Base-by-base conservation (phyloP, 2,113 vertebrate genomes). In the Pangasianodon gigas region DNA sequence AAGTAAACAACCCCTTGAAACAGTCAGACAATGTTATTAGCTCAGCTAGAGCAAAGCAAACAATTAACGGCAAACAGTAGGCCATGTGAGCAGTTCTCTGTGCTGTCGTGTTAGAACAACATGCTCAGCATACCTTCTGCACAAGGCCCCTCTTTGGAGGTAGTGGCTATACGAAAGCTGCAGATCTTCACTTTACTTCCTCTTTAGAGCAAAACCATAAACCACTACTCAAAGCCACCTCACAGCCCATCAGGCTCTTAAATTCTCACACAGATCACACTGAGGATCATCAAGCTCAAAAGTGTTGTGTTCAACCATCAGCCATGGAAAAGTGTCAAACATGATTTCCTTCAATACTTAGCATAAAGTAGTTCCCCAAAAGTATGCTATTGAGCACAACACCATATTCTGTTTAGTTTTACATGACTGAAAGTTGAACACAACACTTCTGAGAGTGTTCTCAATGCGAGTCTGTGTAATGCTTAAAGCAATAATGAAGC, bases 111-210 rank as follows among this genome's bases (percentile, higher is more conserved):
- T n/a, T 52, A 52, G 10, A n/a, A 52, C 4, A 54, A 32, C 51
- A 54, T 8, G 6, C 74, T 79, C 5, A 24, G 74, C 19, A 44
- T 46, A 24, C 44, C 74, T 77, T 46, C 24, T 11, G 10, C 24
- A 26, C 26, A 79, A 79, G 4, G 44, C 7, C 29, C 37, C 71
- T 21, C 8, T 29, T 71, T 6, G n/a, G n/a, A 32, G n/a, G 11
- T 16, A 37, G 93, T 90, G 19, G 95, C 11, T 13, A 54, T 54
- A 54, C 11, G 13, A 54, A 54, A 3, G 87, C 93, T 93, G 93
- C 94, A 95, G 93, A 92, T 90, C 94, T 91, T 90, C 90, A 91
- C 88, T 87, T 90, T 89, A 90, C 89, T 88, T 90, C 44, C 89
- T 83, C 9, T 91, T 82, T 88, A 87, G 81, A 88, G 88, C 87